These are phyloP conservation scores for Enteromius argenteus DNA, from an alignment of 2,797 vertebrate species.

Conservation along the genomic window DNA sequence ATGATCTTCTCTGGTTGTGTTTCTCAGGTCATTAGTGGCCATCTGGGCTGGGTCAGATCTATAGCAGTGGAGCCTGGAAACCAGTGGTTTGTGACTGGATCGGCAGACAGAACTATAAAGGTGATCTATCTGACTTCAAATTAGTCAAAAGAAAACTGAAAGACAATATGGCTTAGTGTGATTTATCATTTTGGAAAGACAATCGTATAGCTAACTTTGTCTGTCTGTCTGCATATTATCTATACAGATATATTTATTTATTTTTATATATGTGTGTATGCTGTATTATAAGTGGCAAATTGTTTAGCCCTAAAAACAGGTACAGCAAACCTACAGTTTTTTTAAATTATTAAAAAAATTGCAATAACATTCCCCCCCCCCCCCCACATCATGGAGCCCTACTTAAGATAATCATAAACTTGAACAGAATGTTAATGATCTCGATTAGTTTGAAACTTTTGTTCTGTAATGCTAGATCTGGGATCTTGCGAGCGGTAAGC, in stretches of 20 bases:
- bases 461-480: slow-evolving; percentile 84
- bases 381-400: not conserved
- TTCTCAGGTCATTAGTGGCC: slow-evolving; percentile 95
- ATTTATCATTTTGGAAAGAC: too few relatives aligned
- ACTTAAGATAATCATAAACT: not conserved
- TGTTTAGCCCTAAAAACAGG: not conserved
- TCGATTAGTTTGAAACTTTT: not conserved
- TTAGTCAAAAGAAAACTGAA: not conserved
- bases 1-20: slow-evolving; percentile 7
- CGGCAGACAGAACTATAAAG: slow-evolving; percentile 98
- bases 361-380: not conserved
- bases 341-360: not conserved
- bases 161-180: not conserved
- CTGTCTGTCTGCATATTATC: not conserved
- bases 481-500: slow-evolving; percentile 95
- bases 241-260: not conserved
- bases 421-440: not conserved
- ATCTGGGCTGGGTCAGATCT: slow-evolving; percentile 96
- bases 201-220: not conserved
- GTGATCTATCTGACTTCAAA: slow-evolving; percentile 69
- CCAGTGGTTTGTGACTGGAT: slow-evolving; percentile 99
- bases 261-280: not conserved
- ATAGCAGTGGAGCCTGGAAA: slow-evolving; percentile 98
- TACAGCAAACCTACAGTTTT: not conserved
- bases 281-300: not conserved